Base-by-base conservation (phyloP, 2,113 vertebrate species). In the Petrocephalus microphthalmus region DNA sequence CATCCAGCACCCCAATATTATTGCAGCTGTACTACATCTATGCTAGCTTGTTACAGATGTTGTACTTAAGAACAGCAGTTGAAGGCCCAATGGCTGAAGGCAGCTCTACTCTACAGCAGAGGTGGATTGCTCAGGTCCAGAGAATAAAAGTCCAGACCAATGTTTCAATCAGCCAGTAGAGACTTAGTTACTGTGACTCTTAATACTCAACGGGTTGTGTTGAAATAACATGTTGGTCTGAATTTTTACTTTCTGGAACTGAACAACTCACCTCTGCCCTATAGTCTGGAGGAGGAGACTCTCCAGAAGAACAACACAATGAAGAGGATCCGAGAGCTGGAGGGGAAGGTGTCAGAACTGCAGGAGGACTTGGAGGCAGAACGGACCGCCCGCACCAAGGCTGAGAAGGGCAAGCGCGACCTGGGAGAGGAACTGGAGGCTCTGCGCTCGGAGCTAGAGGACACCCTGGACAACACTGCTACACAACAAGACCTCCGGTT, bases 401-500 rank as follows among this genome's bases (percentile, higher is more conserved):
- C 96, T 0, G 98, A 99, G 92, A 97, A 96, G 60, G 96, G 96
- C 7, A 97, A 97, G 74, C 93, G 97, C 84, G 98, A 99, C 89
- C 94, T 99, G 0, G 96, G 97, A 0, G 97, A 98, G 89, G 97
- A 99, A 93, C 94, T 99, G 60, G 97, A 98, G 25, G 97, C 97
- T 0, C 96, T 99, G 0, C 97, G 97, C 92, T 96, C 96, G 0
- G 98, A 99, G 93, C 95, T 99, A 91, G 98, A 99, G 91, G 98
- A 99, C 90, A 99, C 97, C 2, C 91, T 99, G 92, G 98, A 99
- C 90, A 97, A 95, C 88, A 98, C 97, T 0, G 98, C 98, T 4
- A 95, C 96, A 0, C 98, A 99, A 92, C 97, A 99, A 92, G 97
- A 99, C 87, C 97, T 99, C 90, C 94, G 98, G 98, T 99, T 89